phyloP scores from a whole-genome alignment of 2,888 invertebrate species.

The Pantelozetes paolii region DNA sequence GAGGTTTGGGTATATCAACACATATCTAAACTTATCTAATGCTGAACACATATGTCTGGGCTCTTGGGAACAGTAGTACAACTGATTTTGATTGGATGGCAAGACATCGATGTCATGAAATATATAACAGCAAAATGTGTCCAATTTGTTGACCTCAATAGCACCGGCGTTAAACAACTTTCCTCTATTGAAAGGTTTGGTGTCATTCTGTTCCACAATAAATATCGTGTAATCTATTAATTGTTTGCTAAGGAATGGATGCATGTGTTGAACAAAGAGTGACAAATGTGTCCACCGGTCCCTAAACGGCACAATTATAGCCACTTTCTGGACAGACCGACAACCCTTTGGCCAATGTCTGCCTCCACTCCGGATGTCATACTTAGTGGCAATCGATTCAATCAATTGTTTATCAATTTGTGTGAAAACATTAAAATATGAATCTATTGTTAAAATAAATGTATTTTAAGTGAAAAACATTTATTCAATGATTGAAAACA shows the following conservation, averaged over 20 bases:
- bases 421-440: conserved; percentile 22
- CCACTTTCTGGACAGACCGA: conserved; percentile 44
- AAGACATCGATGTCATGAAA: conserved; percentile 86
- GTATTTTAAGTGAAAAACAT: conserved; percentile 2
- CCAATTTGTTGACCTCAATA: conserved; percentile 63
- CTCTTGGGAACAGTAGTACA: conserved; percentile 63
- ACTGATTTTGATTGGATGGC: conserved; percentile 63
- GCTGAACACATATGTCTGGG: conserved; percentile 86
- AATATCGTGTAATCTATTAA: conserved; percentile 77
- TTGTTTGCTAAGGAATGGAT: conserved; percentile 74
- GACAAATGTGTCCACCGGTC: conserved; percentile 69
- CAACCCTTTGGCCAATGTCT: conserved; percentile 45
- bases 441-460: background rate
- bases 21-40: conserved; percentile 65
- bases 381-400: conserved; percentile 19
- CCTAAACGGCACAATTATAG: conserved; percentile 70
- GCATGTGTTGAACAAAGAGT: conserved; percentile 77
- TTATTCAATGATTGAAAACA: background rate
- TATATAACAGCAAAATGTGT: conserved; percentile 63
- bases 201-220: conserved; percentile 71
- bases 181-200: conserved; percentile 75
- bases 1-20: conserved; percentile 56
- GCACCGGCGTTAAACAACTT: conserved; percentile 84
- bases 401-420: conserved; percentile 15
- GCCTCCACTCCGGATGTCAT: conserved; percentile 44